phyloP scores from a whole-genome alignment of 2,113 vertebrate species.

The Apodemus speciosus region DNA sequence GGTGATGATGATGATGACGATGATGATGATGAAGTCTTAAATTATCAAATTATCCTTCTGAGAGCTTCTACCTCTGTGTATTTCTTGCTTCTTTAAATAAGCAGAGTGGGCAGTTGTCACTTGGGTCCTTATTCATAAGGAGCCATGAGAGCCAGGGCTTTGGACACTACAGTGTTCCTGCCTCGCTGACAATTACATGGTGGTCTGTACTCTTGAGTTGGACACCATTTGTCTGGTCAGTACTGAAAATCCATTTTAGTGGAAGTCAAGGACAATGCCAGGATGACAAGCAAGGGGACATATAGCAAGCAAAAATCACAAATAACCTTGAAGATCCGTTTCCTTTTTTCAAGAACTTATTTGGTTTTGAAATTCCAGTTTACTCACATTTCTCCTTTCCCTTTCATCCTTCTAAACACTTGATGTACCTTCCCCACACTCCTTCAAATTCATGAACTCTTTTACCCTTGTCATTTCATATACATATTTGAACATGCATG shows the following conservation, averaged over 20 bases:
- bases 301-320: neutral
- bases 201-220: neutral
- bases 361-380: neutral
- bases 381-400: neutral
- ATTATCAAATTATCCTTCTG: neutral
- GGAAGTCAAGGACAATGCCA: neutral
- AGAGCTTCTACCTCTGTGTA: neutral
- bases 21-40: too few species aligned
- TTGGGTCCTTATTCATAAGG: neutral
- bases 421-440: neutral
- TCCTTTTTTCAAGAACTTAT: neutral
- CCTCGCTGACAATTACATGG: neutral
- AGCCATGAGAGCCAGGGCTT: neutral
- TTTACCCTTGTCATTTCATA: neutral
- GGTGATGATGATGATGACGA: too few species aligned
- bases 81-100: neutral
- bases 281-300: too few species aligned
- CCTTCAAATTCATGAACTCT: neutral
- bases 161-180: rapidly evolving
- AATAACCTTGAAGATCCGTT: neutral
- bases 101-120: neutral
- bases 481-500: neutral
- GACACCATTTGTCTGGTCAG: neutral
- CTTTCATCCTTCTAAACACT: neutral
- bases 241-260: neutral